phyloP scores from a whole-genome alignment of 2,888 invertebrate genomes.

The Microdon myrmicae region DNA sequence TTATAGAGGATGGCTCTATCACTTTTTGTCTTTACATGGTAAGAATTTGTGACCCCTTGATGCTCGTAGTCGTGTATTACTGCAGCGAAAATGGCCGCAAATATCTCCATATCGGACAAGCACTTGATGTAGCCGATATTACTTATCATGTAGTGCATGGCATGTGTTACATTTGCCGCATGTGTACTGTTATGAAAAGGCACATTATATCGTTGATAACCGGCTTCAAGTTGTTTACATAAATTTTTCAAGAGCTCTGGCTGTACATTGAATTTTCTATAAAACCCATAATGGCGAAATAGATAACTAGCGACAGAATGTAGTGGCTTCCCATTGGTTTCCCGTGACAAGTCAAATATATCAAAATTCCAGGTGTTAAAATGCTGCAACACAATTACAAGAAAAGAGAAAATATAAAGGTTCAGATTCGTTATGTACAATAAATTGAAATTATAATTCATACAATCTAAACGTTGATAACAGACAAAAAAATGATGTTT shows the following conservation, averaged over 20 bases:
- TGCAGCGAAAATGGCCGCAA: constrained; percentile 91
- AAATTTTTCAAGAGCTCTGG: constrained; percentile 85
- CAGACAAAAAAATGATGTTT: no score
- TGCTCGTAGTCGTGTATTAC: constrained; percentile 96
- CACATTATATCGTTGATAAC: constrained; percentile 89
- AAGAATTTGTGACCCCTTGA: constrained; percentile 96
- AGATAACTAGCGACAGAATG: constrained; percentile 93
- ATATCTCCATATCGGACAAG: constrained; percentile 92
- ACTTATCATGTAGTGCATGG: constrained; percentile 89
- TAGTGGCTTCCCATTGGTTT: constrained; percentile 85
- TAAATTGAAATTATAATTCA: no score
- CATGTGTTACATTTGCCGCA: constrained; percentile 96
- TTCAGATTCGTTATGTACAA: no score
- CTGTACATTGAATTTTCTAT: constrained; percentile 91
- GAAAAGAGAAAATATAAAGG: no score
- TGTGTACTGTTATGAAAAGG: constrained; percentile 98
- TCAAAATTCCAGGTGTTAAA: constrained; percentile 95
- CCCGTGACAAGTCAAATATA: constrained; percentile 88
- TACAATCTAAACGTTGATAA: no score
- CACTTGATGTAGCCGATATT: constrained; percentile 93
- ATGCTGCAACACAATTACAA: no score
- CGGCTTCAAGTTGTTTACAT: constrained; percentile 84
- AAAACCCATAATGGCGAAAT: constrained; percentile 91
- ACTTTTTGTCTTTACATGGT: constrained; percentile 94
- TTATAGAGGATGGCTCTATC: constrained; percentile 93